Percentiles rank a stretch among this genome's conserved stretches.
phyloP scores from a whole-genome alignment of 2,113 vertebrate species.

The Zosterops pallidus region DNA sequence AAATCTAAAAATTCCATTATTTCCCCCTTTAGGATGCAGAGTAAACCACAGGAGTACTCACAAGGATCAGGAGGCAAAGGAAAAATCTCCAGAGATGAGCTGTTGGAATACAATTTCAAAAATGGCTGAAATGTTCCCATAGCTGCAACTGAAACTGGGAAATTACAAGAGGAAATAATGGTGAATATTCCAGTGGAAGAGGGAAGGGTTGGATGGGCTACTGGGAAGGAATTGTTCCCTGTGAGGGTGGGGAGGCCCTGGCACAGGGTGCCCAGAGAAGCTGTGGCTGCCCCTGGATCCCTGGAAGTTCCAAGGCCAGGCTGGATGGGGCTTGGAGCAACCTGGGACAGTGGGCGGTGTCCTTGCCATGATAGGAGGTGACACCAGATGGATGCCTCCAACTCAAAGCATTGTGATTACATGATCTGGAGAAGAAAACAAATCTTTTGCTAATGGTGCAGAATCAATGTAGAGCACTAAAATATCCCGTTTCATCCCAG shows the following conservation, averaged over 20 bases:
- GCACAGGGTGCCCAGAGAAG: not conserved
- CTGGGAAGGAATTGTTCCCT: accelerated
- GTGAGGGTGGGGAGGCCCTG: not conserved
- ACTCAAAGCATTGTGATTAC: not conserved
- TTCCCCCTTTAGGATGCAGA: not conserved
- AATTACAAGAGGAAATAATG: not conserved
- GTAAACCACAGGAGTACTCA: not conserved
- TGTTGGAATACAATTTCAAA: not conserved
- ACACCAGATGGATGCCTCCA: not conserved
- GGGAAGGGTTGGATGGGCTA: accelerated
- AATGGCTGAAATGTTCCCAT: not conserved
- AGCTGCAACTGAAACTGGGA: not conserved
- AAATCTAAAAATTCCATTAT: not conserved
- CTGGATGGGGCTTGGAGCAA: accelerated
- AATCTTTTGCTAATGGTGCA: not conserved
- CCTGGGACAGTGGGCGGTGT: accelerated
- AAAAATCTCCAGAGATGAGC: not conserved
- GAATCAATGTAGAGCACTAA: not conserved
- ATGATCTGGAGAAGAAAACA: not conserved
- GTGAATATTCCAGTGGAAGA: not conserved
- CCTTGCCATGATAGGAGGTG: not conserved
- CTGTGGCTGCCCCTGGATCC: not conserved
- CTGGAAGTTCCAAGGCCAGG: not conserved
- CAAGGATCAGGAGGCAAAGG: not conserved
- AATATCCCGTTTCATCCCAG: not conserved